phyloP scores from a whole-genome alignment of 2,888 invertebrate genomes.

The Nemotelus pantherinus region DNA sequence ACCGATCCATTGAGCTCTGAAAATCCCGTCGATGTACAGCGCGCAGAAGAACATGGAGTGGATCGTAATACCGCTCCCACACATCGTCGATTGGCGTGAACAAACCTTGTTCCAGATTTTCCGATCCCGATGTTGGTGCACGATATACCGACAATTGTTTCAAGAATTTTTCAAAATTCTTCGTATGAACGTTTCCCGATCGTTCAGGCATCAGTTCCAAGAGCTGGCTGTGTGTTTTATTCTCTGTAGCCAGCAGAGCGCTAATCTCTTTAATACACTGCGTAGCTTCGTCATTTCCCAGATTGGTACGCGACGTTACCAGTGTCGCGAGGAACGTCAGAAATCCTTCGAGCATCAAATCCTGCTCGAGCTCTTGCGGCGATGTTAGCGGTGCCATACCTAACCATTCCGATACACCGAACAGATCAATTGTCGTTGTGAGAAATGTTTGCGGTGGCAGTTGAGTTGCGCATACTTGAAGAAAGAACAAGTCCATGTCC shows the following conservation, averaged over 20 bases:
- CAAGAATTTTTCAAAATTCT: conserved; percentile 87
- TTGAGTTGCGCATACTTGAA: conserved; percentile 92
- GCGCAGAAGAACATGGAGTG: conserved; percentile 88
- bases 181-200: conserved; percentile 89
- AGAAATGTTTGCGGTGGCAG: conserved; percentile 87
- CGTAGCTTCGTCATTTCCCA: conserved; percentile 72
- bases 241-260: conserved; percentile 89
- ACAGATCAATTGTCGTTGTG: conserved; percentile 89
- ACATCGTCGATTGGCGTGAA: conserved; percentile 85
- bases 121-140: conserved; percentile 76
- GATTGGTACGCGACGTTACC: conserved; percentile 86
- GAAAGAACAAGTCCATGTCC: conserved; percentile 93
- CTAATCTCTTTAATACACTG: conserved; percentile 90
- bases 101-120: conserved; percentile 89
- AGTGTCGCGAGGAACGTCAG: conserved; percentile 90
- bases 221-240: conserved; percentile 95
- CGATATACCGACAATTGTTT: conserved; percentile 86
- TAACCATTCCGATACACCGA: conserved; percentile 88
- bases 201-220: conserved; percentile 96
- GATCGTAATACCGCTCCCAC: conserved; percentile 95
- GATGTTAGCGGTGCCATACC: conserved; percentile 77
- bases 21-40: conserved; percentile 93
- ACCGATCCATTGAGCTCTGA: conserved; percentile 93
- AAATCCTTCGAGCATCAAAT: conserved; percentile 93
- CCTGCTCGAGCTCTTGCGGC: conserved; percentile 82